Percentiles rank a stretch among this genome's conserved stretches.
Evolutionary conservation across 23 tunicate species (phyloP).

Genomic region (Pegea sp.): DNA sequence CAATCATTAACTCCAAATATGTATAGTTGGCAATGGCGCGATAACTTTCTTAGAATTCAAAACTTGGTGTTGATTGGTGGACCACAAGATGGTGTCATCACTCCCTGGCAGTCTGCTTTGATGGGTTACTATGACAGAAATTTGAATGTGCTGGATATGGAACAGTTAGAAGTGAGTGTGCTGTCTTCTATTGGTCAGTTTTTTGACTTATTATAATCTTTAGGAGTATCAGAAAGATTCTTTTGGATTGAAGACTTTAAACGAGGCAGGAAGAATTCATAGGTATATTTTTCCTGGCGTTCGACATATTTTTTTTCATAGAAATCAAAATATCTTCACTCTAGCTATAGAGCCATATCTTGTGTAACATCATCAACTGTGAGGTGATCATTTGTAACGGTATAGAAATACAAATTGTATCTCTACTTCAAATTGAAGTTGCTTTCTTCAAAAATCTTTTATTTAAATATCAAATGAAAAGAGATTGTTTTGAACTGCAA

Average conservation of each 20-base stretch:
- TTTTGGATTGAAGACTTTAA: slow-evolving; percentile 49
- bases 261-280: slow-evolving; percentile 9
- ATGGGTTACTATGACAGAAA: slow-evolving; percentile 26
- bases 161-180: slow-evolving; percentile 25
- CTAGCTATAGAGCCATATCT: slow-evolving; percentile 62
- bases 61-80: slow-evolving; percentile 73
- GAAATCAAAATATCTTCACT: slow-evolving; percentile 21
- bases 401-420: too few species aligned
- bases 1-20: slow-evolving; percentile 12
- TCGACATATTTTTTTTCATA: slow-evolving; percentile 38
- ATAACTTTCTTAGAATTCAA: slow-evolving; percentile 32
- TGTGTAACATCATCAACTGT: too few species aligned
- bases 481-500: too few species aligned
- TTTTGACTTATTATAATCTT: too few species aligned
- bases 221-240: slow-evolving; percentile 45
- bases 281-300: slow-evolving; percentile 29
- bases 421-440: too few species aligned
- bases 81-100: slow-evolving; percentile 87
- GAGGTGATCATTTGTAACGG: too few species aligned
- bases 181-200: too few species aligned
- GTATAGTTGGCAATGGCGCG: slow-evolving; percentile 17
- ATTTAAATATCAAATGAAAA: too few species aligned
- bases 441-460: too few species aligned
- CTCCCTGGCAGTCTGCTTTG: slow-evolving; percentile 89
- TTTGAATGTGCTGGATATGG: slow-evolving; percentile 30